A percentile compares a stretch with the other conserved stretches of the same genome.
Evolutionary conservation across 2,797 vertebrate genomes (phyloP).

Genomic region (Discoglossus pictus): DNA sequence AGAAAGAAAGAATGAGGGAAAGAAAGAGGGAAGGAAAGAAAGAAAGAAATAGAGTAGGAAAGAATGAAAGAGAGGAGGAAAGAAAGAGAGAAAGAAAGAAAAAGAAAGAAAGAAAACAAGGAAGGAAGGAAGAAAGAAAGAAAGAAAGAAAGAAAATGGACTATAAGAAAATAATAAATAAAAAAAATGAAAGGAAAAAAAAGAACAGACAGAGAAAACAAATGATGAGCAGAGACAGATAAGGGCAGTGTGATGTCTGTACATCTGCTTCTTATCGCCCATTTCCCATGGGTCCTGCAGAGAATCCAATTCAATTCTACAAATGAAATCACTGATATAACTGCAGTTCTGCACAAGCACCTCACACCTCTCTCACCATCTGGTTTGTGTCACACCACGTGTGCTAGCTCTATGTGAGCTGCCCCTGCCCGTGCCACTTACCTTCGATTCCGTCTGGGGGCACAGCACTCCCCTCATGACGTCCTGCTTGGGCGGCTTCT

Average conservation of each 20-base stretch:
- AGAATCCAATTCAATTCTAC: slow-evolving; percentile 26
- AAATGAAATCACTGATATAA: slow-evolving; percentile 41
- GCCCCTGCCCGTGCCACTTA: slow-evolving; percentile 47
- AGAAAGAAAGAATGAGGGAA: background rate
- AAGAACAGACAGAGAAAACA: background rate
- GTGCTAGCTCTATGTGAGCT: background rate
- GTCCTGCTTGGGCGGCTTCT: slow-evolving; percentile 53
- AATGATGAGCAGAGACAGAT: background rate
- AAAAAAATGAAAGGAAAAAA: background rate
- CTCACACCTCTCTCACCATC: slow-evolving; percentile 7
- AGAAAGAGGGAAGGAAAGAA: background rate
- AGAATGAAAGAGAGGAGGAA: no score
- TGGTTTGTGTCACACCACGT: slow-evolving; percentile 15
- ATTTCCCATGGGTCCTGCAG: slow-evolving; percentile 20
- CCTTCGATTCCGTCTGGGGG: slow-evolving; percentile 65
- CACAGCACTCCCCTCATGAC: slow-evolving; percentile 56
- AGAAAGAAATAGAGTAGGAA: no score
- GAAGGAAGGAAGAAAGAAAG: no score
- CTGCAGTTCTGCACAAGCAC: slow-evolving; percentile 19
- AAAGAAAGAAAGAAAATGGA: no score
- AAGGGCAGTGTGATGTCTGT: slow-evolving; percentile 10
- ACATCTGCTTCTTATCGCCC: slow-evolving; percentile 29
- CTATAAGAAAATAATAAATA: no score
- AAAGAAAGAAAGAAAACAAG: no score
- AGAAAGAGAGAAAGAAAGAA: no score